phyloP scores from a whole-genome alignment of 1,140 invertebrate species.

The Physella acuta region DNA sequence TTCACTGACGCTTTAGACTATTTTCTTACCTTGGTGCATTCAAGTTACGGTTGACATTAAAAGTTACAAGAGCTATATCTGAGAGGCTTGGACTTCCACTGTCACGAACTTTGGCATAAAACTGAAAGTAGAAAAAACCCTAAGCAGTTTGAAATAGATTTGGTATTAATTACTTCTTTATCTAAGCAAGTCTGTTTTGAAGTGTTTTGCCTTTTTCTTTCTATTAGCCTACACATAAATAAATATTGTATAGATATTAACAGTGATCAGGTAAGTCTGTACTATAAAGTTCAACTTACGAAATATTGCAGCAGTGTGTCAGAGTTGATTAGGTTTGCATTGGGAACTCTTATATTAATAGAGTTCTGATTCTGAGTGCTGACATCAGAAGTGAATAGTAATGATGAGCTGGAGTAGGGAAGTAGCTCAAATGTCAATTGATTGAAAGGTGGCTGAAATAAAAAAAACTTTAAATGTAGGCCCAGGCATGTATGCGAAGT shows the following conservation, averaged over 20 bases:
- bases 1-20: too few relatives aligned
- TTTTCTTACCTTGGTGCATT: slow-evolving; percentile 35
- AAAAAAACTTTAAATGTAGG: neutral
- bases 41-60: slow-evolving; percentile 69
- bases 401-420: neutral
- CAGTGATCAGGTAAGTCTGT: too few relatives aligned
- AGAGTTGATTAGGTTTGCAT: neutral
- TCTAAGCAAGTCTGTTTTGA: too few relatives aligned
- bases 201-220: too few relatives aligned
- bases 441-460: slow-evolving; percentile 9
- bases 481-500: too few relatives aligned
- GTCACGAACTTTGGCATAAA: slow-evolving; percentile 68
- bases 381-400: too few relatives aligned
- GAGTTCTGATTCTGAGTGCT: too few relatives aligned
- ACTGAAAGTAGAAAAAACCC: slow-evolving; percentile 27
- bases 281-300: too few relatives aligned
- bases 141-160: too few relatives aligned
- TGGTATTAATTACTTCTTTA: too few relatives aligned
- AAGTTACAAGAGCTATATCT: slow-evolving; percentile 77
- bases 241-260: too few relatives aligned
- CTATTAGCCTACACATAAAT: too few relatives aligned
- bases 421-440: neutral
- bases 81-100: slow-evolving; percentile 78
- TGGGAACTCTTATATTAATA: neutral
- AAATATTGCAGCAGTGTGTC: neutral